Conservation (phyloP, 2,113 vertebrate species). For the Hiodon alosoides region DNA sequence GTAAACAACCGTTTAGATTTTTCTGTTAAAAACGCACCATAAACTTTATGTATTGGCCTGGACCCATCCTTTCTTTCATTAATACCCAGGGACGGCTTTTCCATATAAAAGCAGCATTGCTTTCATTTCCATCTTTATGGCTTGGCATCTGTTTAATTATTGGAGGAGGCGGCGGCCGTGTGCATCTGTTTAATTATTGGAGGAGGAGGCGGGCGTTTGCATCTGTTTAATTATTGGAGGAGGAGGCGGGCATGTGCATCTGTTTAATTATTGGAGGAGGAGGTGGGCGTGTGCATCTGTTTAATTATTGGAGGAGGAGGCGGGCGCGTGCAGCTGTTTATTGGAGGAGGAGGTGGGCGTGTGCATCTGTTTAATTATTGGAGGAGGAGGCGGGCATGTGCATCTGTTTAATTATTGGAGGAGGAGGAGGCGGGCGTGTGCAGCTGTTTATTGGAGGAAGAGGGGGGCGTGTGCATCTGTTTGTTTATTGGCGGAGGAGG, state of each 20-base stretch:
- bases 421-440: slow-evolving; percentile 28
- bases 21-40: slow-evolving; percentile 21
- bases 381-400: slow-evolving; percentile 28
- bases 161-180: slow-evolving; percentile 6
- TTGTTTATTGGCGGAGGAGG: slow-evolving; percentile 25
- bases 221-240: slow-evolving; percentile 5
- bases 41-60: slow-evolving; percentile 4
- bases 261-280: slow-evolving; percentile 18
- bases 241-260: slow-evolving; percentile 22
- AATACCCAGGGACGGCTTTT: slow-evolving; percentile 17
- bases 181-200: neutral
- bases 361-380: neutral
- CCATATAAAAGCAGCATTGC: slow-evolving; percentile 19
- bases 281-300: slow-evolving; percentile 19
- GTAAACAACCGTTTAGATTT: slow-evolving; percentile 16
- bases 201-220: slow-evolving; percentile 27
- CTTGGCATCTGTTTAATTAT: slow-evolving; percentile 25
- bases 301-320: slow-evolving; percentile 18
- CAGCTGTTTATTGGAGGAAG: slow-evolving; percentile 17
- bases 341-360: slow-evolving; percentile 29
- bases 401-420: slow-evolving; percentile 5
- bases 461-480: neutral
- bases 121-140: slow-evolving; percentile 21
- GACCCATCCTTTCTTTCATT: neutral
- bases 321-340: slow-evolving; percentile 16